Evolutionary conservation across 2,797 vertebrate species (phyloP).

Genomic region (Stomatorhinus walkeri): DNA sequence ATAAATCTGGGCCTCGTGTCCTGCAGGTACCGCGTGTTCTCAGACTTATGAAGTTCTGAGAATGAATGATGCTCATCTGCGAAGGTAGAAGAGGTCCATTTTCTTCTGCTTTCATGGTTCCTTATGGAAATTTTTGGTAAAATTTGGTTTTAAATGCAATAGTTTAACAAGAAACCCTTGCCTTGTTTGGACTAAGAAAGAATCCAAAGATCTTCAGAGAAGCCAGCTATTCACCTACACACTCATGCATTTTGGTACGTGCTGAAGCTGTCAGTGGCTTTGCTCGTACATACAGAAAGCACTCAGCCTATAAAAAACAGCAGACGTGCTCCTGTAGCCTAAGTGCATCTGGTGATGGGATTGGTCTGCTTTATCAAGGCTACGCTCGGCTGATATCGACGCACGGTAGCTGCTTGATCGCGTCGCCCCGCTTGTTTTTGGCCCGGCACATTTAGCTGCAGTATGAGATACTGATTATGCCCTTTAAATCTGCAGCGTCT

Average conservation of each 20-base stretch:
- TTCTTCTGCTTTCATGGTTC: neutral
- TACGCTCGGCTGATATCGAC: neutral
- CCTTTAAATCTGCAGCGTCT: slow-evolving; percentile 33
- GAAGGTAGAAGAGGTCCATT: neutral
- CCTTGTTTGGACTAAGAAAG: neutral
- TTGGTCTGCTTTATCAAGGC: neutral
- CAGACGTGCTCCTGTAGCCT: neutral
- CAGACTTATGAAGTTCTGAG: neutral
- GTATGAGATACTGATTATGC: slow-evolving; percentile 34
- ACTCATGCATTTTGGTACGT: neutral
- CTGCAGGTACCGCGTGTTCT: neutral
- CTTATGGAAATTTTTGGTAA: neutral
- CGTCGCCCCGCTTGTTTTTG: slow-evolving; percentile 32
- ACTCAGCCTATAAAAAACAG: neutral
- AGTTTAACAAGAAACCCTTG: neutral
- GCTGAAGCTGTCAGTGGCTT: neutral
- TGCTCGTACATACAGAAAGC: neutral
- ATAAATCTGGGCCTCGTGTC: neutral
- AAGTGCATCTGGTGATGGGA: neutral
- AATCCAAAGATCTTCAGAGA: neutral
- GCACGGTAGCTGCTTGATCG: neutral
- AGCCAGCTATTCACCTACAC: neutral
- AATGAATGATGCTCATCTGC: neutral
- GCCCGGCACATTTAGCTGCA: slow-evolving; percentile 31
- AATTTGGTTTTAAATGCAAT: neutral